A percentile compares a stretch with the other conserved stretches of the same genome.
phyloP scores from a whole-genome alignment of 2,888 invertebrate genomes.

The Pollenia angustigena region DNA sequence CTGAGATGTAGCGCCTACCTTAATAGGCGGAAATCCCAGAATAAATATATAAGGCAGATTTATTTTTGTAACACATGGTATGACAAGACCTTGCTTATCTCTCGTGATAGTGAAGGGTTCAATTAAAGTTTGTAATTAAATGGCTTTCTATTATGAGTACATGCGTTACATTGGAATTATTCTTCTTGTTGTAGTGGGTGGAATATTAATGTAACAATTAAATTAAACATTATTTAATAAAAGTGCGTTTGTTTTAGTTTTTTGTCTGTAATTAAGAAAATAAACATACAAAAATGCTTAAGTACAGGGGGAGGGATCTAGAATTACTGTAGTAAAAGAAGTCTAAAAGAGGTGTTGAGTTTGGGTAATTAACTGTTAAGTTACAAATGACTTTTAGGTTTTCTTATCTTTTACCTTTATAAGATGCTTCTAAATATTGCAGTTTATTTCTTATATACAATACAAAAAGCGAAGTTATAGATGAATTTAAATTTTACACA shows the following conservation, averaged over 20 bases:
- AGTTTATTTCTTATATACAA: too few relatives aligned
- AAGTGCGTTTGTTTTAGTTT: neutral
- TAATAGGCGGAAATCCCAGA: too few relatives aligned
- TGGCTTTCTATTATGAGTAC: neutral
- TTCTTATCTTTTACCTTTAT: too few relatives aligned
- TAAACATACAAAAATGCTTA: neutral
- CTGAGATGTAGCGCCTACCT: too few relatives aligned
- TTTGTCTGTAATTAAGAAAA: neutral
- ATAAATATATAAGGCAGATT: too few relatives aligned
- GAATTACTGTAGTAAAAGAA: neutral
- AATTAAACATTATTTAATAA: constrained; percentile 6
- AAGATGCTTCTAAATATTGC: too few relatives aligned
- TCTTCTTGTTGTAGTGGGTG: neutral
- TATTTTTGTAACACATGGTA: too few relatives aligned
- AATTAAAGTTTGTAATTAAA: neutral
- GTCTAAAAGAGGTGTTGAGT: neutral
- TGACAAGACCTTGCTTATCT: too few relatives aligned
- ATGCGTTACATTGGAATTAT: neutral
- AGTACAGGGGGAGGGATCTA: neutral
- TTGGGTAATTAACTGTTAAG: neutral
- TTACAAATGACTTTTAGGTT: too few relatives aligned
- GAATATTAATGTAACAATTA: neutral
- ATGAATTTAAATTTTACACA: too few relatives aligned
- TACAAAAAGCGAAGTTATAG: too few relatives aligned
- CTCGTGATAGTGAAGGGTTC: too few relatives aligned